Evolutionary conservation across 1,140 invertebrate genomes (phyloP).

Genomic region (Pachypsylla venusta): DNA sequence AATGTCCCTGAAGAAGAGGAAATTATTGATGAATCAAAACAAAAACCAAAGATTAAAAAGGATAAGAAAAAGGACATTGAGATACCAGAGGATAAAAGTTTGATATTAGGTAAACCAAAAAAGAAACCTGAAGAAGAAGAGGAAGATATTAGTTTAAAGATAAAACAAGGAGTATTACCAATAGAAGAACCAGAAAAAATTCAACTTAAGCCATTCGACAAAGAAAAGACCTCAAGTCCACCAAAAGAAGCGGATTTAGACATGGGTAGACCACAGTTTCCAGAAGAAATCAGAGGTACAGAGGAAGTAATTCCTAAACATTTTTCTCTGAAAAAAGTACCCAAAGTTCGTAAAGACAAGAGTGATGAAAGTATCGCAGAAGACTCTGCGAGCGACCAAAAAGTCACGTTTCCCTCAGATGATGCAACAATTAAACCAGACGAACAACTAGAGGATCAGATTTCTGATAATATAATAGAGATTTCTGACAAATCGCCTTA

Average conservation of each 20-base stretch:
- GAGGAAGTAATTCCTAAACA: neutral
- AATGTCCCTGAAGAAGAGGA: neutral
- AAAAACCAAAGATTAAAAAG: slow-evolving; percentile 13
- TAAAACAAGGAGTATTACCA: slow-evolving; percentile 29
- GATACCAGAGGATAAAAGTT: neutral
- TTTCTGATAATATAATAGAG: too few relatives aligned
- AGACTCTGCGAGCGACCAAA: too few relatives aligned
- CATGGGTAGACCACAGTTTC: neutral
- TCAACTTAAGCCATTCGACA: slow-evolving; percentile 4
- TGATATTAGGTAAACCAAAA: neutral
- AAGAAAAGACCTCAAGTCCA: neutral
- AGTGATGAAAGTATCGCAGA: too few relatives aligned
- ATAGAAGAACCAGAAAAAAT: slow-evolving; percentile 20
- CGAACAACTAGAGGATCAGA: too few relatives aligned
- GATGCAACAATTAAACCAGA: too few relatives aligned
- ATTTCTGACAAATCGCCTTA: too few relatives aligned
- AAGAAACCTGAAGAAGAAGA: slow-evolving; percentile 9
- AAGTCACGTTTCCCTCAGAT: too few relatives aligned
- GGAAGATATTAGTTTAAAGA: slow-evolving; percentile 30
- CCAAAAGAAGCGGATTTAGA: neutral
- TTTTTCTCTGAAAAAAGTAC: too few relatives aligned
- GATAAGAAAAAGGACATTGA: neutral
- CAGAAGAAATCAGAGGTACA: neutral
- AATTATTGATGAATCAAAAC: neutral
- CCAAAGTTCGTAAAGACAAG: too few relatives aligned